Conservation (phyloP, 2,888 invertebrate species). For the Pantelozetes paolii region DNA sequence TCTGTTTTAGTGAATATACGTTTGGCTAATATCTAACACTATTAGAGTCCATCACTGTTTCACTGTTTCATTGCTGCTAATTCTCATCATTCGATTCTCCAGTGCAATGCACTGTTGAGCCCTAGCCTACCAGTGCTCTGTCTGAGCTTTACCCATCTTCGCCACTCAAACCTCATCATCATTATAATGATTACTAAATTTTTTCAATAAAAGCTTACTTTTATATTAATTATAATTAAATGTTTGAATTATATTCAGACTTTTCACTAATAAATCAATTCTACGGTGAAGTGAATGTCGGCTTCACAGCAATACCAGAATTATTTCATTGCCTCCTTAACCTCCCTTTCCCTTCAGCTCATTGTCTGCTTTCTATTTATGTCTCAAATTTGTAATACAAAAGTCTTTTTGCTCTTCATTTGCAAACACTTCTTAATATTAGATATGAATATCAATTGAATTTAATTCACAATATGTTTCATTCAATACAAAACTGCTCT, state of each 20-base stretch:
- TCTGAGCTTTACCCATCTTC: background rate
- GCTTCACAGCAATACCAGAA: background rate
- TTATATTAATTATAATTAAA: constrained; percentile 35
- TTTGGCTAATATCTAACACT: constrained; percentile 34
- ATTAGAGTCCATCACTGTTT: constrained; percentile 23
- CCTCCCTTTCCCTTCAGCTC: background rate
- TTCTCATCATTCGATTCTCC: constrained; percentile 28
- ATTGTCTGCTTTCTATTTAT: constrained; percentile 16
- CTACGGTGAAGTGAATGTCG: background rate
- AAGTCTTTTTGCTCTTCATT: constrained; percentile 5
- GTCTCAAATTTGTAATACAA: constrained; percentile 16
- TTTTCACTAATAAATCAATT: constrained; percentile 20
- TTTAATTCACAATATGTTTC: background rate
- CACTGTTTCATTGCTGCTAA: constrained; percentile 15
- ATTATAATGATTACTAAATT: constrained; percentile 35
- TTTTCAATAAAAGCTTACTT: constrained; percentile 33
- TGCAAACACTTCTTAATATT: background rate
- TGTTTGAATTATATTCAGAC: background rate
- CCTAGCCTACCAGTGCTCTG: background rate
- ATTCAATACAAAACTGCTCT: background rate
- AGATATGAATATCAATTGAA: constrained; percentile 31
- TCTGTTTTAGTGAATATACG: background rate
- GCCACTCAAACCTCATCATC: constrained; percentile 20
- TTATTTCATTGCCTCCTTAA: background rate
- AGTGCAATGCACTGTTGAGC: background rate